phyloP scores from a whole-genome alignment of 1,140 invertebrate genomes.

The Tachypleus tridentatus region DNA sequence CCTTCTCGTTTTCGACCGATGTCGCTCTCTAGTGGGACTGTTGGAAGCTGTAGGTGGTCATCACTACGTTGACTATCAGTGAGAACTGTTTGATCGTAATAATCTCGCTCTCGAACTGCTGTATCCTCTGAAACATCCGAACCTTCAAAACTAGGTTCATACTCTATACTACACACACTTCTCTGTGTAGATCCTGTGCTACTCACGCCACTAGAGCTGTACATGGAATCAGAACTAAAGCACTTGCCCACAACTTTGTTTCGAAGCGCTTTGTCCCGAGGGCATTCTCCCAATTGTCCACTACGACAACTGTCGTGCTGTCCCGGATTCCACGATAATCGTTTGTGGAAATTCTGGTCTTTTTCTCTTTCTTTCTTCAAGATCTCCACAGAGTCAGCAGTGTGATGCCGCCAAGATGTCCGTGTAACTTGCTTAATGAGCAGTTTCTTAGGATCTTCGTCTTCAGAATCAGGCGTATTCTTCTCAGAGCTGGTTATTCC shows the following conservation, averaged over 20 bases:
- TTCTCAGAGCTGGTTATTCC: neutral
- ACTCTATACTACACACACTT: conserved; percentile 28
- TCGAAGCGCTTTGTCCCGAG: neutral
- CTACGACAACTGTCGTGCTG: conserved; percentile 18
- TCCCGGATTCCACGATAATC: conserved; percentile 52
- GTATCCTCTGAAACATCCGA: neutral
- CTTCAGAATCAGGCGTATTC: neutral
- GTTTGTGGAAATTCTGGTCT: conserved; percentile 49
- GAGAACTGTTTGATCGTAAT: no score
- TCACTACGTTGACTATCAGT: no score
- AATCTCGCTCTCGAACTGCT: no score
- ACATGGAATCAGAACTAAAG: conserved; percentile 36
- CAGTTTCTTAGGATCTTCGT: conserved; percentile 13
- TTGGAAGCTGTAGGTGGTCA: no score
- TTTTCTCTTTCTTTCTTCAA: conserved; percentile 38
- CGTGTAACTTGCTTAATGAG: conserved; percentile 38
- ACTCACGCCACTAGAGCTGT: conserved; percentile 42
- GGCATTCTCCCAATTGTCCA: neutral
- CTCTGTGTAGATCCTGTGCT: conserved; percentile 40
- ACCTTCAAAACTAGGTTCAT: neutral
- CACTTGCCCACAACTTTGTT: conserved; percentile 6
- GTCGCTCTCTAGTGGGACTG: no score
- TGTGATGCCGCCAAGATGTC: conserved; percentile 46
- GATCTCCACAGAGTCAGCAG: conserved; percentile 51
- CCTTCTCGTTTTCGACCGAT: conserved; percentile 24